A percentile compares a stretch with the other conserved stretches of the same genome.
These are phyloP conservation scores for Drosophila pseudoobscura DNA, from an alignment of 1,140 invertebrate genomes.

Conservation along the genomic window DNA sequence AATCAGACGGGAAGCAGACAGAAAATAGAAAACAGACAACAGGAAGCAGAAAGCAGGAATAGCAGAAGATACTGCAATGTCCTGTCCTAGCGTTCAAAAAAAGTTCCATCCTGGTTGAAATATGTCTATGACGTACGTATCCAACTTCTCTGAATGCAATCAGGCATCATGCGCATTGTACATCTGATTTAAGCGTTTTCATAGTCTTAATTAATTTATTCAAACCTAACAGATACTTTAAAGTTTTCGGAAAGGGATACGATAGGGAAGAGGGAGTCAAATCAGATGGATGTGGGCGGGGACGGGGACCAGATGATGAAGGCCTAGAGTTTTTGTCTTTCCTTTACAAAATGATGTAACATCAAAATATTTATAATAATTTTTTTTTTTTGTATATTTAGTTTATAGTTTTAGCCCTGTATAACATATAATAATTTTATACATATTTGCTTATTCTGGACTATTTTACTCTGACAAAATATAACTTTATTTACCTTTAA, in stretches of 20 bases:
- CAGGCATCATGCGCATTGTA: slow-evolving; percentile 13
- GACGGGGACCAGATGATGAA: background rate
- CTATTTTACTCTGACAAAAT: slow-evolving; percentile 13
- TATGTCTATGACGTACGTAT: background rate
- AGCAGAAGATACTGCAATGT: background rate
- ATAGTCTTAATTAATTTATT: slow-evolving; percentile 68
- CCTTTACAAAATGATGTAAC: background rate
- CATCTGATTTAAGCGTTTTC: slow-evolving; percentile 52
- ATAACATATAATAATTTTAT: slow-evolving; percentile 6
- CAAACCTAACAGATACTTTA: slow-evolving; percentile 16
- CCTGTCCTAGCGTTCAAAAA: slow-evolving; percentile 36
- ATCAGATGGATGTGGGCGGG: background rate
- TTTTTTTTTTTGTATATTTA: slow-evolving; percentile 13
- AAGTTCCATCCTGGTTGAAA: slow-evolving; percentile 51
- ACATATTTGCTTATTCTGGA: slow-evolving; percentile 13
- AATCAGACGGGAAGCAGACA: slow-evolving; percentile 8
- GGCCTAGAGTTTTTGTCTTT: slow-evolving; percentile 10
- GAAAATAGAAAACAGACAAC: background rate
- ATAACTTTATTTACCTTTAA: slow-evolving; percentile 34
- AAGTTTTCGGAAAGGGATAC: slow-evolving; percentile 10
- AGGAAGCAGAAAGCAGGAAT: slow-evolving; percentile 1
- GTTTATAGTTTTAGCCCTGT: slow-evolving; percentile 26
- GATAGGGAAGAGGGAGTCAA: slow-evolving; percentile 3
- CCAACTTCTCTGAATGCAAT: slow-evolving; percentile 2
- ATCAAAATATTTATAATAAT: slow-evolving; percentile 32